Evolutionary conservation across 2,888 invertebrate species (phyloP), one percentile per base, ranked within the genome.

Genomic region (Steinernema hermaphroditum): DNA sequence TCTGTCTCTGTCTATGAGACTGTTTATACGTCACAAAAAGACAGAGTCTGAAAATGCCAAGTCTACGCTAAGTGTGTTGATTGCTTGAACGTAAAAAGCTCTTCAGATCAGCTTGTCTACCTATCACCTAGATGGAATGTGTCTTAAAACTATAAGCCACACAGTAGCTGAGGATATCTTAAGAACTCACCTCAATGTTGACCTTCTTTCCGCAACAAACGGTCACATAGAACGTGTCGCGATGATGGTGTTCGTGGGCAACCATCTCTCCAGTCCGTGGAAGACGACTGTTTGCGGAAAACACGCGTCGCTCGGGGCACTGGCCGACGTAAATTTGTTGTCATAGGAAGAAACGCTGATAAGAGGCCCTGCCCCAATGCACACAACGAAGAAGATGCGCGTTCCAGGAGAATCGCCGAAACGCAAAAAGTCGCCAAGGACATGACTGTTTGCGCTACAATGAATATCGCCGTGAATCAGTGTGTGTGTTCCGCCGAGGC

Each of bases 131-230:
- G n/a, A n/a, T n/a, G n/a, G n/a, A n/a, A n/a, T n/a, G n/a, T n/a
- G n/a, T n/a, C n/a, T n/a, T n/a, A n/a, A n/a, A n/a, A n/a, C 16
- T 41, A 41, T 16, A 8, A 41, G 16, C 43, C 9, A 41, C 9
- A 16, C 43, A 8, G 43, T 16, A 41, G 43, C 43, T 12, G 9
- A 41, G 9, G 43, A 41, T 12, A 41, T 8, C 9, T 41, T 16
- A 41, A 8, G 22, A 27, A 54, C 54, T 54, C 27, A 54, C 54
- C 27, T 54, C 54, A 27, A 54, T 54, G 27, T 54, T 54, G 27
- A 16, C 54, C 54, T 22, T 54, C 54, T 54, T 54, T 6, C 19
- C 24, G 54, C 54, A 49, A 19, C 49, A 54, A 24, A 54, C 16
- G 27, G 27, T 27, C 6, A 54, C 27, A 22, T 54, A 12, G 37